Evolutionary conservation across 2,888 invertebrate genomes (phyloP), one percentile per base, ranked within the genome.

Genomic region (Euzophera pinguis): DNA sequence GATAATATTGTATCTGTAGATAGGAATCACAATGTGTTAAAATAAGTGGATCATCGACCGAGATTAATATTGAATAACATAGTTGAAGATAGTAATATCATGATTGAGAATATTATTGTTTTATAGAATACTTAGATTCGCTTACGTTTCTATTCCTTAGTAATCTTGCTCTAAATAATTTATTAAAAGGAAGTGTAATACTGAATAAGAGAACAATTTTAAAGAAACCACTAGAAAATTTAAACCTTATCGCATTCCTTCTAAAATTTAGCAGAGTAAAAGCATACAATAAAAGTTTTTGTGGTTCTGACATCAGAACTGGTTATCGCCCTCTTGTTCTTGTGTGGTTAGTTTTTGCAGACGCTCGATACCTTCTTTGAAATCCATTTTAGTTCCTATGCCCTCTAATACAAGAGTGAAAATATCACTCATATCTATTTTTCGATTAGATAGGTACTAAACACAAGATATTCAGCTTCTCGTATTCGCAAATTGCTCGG

Each of bases 41-140:
- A 17, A 17, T 35, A 48, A 65, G 67, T 69, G 63, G 63, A 57
- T 66, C 65, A 62, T 71, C 74, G 72, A 74, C 75, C 69, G 69
- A 69, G 62, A 72, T 73, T 67, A 55, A 50, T 54, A 27, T 43
- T 43, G 16, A 39, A 43, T 43, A 3, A 27, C 27, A 27, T 12
- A n/a, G 12, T 6, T 4, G n/a, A 9, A 41, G 41, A 41, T 22
- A 22, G 8, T 13, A 38, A 4, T 41, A 13, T 4, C 13, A 13
- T 38, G 38, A 38, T 38, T 8, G 14, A 8, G 12, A 38, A 38
- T 37, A 37, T 37, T 5, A 22, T 5, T 22, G 22, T 22, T 22
- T 22, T 22, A 22, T 22, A 2, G 22, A 5, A 22, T 5, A 22
- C 22, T 22, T 3, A 5, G 22, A 22, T n/a, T n/a, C n/a, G n/a